These are phyloP conservation scores for Lucinisca nassula DNA, from an alignment of 2,888 invertebrate genomes.

Conservation along the genomic window DNA sequence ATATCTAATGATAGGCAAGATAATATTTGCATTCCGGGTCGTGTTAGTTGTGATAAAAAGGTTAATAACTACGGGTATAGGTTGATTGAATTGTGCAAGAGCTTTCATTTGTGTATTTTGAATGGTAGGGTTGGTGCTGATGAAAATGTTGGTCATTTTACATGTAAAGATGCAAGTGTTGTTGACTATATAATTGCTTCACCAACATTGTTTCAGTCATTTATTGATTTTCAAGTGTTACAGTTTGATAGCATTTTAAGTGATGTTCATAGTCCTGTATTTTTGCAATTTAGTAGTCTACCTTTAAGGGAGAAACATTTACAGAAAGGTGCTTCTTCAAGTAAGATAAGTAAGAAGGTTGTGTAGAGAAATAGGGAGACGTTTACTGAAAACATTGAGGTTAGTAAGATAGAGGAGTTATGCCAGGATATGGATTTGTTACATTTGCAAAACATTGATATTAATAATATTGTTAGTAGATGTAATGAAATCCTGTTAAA, in stretches of 20 bases:
- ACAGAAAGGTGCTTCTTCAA: no score
- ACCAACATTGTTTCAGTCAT: no score
- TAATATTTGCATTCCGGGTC: neutral
- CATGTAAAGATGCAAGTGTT: conserved; percentile 3
- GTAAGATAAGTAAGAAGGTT: no score
- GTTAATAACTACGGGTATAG: neutral
- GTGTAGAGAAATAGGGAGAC: no score
- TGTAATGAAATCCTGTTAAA: neutral
- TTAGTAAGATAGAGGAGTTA: no score
- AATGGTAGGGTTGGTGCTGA: neutral
- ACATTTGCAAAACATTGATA: neutral
- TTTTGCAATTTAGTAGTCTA: no score
- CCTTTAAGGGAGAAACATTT: no score
- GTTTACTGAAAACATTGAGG: no score
- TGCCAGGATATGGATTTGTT: no score
- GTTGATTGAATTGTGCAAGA: neutral
- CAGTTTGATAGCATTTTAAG: no score
- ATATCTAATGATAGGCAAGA: neutral
- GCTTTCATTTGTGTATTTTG: neutral
- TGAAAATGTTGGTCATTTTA: neutral
- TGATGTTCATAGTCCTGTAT: no score
- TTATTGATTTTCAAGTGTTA: no score
- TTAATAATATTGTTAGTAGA: neutral
- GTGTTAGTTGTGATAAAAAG: neutral
- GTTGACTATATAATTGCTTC: neutral